Conservation (phyloP, 2,888 invertebrate species). For the Chesias legatella region DNA sequence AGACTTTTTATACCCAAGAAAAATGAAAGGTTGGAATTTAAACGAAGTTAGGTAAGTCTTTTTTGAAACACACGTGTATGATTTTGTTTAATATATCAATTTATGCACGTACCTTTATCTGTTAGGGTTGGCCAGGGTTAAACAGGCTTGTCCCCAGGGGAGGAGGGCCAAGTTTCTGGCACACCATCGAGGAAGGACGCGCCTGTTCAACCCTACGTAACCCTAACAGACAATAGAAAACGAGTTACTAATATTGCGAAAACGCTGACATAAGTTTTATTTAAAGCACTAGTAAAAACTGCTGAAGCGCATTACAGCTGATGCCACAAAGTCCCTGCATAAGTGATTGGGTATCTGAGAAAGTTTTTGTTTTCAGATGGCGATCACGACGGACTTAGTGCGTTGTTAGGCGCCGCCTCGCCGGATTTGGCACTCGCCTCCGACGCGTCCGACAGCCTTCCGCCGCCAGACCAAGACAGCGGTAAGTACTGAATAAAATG, state of each 20-base stretch:
- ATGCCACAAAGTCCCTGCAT: slow-evolving; percentile 4
- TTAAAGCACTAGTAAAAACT: no score
- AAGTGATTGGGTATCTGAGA: not conserved
- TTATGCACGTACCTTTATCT: no score
- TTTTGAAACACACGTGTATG: no score
- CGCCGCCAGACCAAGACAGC: slow-evolving; percentile 68
- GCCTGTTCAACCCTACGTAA: no score
- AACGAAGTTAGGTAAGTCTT: not conserved
- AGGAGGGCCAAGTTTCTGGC: no score
- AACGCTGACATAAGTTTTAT: no score
- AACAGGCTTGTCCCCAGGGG: no score
- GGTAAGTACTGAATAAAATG: slow-evolving; percentile 46
- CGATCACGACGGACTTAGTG: slow-evolving; percentile 63
- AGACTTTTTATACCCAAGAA: not conserved
- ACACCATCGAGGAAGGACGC: no score
- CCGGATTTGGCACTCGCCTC: slow-evolving; percentile 68
- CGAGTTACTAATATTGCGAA: no score
- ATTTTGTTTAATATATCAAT: no score
- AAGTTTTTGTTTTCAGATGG: slow-evolving; percentile 47
- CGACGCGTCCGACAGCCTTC: slow-evolving; percentile 71
- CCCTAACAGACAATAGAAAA: no score
- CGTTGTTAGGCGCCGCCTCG: slow-evolving; percentile 62
- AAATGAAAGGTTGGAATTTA: not conserved
- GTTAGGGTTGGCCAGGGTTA: no score
- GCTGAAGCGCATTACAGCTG: slow-evolving; percentile 1